A percentile compares a stretch with the other conserved stretches of the same genome.
These are phyloP conservation scores for Ochropleura plecta DNA, from an alignment of 2,888 invertebrate genomes.

Conservation along the genomic window DNA sequence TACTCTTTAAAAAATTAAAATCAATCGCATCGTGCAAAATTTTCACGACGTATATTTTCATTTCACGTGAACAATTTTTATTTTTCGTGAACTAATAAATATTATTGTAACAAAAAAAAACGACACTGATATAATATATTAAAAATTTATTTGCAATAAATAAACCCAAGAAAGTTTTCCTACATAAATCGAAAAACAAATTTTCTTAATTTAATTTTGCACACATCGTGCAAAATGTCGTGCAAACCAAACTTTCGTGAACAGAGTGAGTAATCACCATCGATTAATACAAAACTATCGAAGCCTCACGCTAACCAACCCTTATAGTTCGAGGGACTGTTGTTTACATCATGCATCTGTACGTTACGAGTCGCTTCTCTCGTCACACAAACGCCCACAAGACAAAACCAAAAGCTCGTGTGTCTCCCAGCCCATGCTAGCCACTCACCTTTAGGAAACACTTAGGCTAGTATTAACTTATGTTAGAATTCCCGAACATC, in stretches of 20 bases:
- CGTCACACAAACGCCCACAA: constrained; percentile 82
- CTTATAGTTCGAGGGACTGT: constrained; percentile 71
- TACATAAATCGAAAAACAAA: neutral
- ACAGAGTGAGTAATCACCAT: constrained; percentile 76
- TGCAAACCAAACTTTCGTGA: neutral
- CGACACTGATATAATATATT: neutral
- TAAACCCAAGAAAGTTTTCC: neutral
- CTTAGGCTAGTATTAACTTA: constrained; percentile 59
- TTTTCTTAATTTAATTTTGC: constrained; percentile 19
- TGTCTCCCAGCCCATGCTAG: constrained; percentile 84
- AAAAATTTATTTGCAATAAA: neutral
- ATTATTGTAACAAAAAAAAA: neutral
- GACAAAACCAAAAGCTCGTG: constrained; percentile 88
- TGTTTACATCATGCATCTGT: constrained; percentile 79
- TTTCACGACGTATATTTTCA: neutral
- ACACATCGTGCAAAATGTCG: constrained; percentile 22
- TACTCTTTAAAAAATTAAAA: neutral
- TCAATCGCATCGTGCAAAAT: neutral
- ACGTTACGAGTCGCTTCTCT: constrained; percentile 64
- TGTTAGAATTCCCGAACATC: constrained; percentile 45
- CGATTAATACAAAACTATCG: constrained; percentile 80
- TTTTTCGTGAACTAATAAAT: neutral
- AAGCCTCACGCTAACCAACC: constrained; percentile 78
- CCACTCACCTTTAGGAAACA: constrained; percentile 77
- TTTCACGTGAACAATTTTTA: neutral